Evolutionary conservation across 2,888 invertebrate species (phyloP).

Genomic region (Rhagonycha fulva): DNA sequence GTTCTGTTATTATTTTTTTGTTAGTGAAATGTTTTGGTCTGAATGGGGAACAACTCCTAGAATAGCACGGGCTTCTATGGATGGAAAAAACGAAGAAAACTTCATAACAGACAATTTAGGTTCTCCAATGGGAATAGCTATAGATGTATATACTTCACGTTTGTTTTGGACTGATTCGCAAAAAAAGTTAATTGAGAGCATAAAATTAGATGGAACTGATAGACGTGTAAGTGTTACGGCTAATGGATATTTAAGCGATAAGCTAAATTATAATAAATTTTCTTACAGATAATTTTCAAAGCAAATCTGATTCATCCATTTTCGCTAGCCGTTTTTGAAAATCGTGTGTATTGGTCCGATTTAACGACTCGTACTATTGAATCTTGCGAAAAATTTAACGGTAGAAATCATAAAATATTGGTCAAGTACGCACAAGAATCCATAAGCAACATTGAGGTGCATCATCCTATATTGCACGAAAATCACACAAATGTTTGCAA

Average conservation of each 20-base stretch:
- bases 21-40: slow-evolving; percentile 86
- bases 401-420: slow-evolving; percentile 63
- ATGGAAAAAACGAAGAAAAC: slow-evolving; percentile 67
- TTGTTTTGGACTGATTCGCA: slow-evolving; percentile 91
- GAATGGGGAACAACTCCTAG: slow-evolving; percentile 79
- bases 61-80: slow-evolving; percentile 84
- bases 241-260: neutral
- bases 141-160: slow-evolving; percentile 78
- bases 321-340: slow-evolving; percentile 85
- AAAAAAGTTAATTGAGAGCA: slow-evolving; percentile 67
- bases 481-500: slow-evolving; percentile 66
- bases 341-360: slow-evolving; percentile 89
- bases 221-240: slow-evolving; percentile 66
- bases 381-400: slow-evolving; percentile 77
- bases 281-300: slow-evolving; percentile 54
- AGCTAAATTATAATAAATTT: neutral
- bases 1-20: neutral
- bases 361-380: slow-evolving; percentile 78
- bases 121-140: slow-evolving; percentile 85
- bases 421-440: slow-evolving; percentile 57
- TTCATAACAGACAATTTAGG: slow-evolving; percentile 68
- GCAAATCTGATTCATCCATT: slow-evolving; percentile 79
- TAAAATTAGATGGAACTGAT: slow-evolving; percentile 66
- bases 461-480: slow-evolving; percentile 66
- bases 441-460: slow-evolving; percentile 72